These are phyloP conservation scores for Ecliptopera silaceata DNA, from an alignment of 2,888 invertebrate genomes.

Conservation along the genomic window DNA sequence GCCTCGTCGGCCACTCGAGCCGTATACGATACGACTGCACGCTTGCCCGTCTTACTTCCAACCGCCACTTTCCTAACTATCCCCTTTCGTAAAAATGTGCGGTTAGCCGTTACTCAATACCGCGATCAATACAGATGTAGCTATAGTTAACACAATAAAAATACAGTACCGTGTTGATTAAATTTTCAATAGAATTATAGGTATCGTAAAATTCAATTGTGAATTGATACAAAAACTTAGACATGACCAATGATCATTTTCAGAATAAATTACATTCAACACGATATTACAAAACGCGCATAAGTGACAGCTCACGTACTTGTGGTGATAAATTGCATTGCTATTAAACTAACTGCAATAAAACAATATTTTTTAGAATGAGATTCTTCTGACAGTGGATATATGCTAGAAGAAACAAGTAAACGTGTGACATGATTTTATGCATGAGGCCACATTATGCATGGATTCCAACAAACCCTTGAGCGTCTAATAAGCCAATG, in stretches of 20 bases:
- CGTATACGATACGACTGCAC: conserved; percentile 22
- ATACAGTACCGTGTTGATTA: not conserved
- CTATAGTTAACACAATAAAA: not conserved
- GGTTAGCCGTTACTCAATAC: conserved; percentile 14
- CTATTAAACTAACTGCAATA: conserved; percentile 47
- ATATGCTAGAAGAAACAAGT: conserved; percentile 60
- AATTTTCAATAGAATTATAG: too few relatives aligned
- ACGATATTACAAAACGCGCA: conserved; percentile 30
- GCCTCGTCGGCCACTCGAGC: conserved; percentile 19
- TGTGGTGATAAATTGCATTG: conserved; percentile 45
- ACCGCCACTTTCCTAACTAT: conserved; percentile 21
- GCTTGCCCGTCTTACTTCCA: conserved; percentile 19
- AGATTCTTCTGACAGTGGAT: conserved; percentile 44
- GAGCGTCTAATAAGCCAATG: conserved; percentile 59
- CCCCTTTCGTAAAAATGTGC: conserved; percentile 10
- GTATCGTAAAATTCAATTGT: not conserved
- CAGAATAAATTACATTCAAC: conserved; percentile 10
- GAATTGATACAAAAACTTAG: conserved; percentile 3
- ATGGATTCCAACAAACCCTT: conserved; percentile 62
- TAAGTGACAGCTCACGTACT: conserved; percentile 34
- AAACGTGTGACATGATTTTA: conserved; percentile 65
- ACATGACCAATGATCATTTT: conserved; percentile 32
- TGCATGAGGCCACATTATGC: conserved; percentile 74
- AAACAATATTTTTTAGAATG: conserved; percentile 36
- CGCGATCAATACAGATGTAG: not conserved